Evolutionary conservation across 1,140 invertebrate species (phyloP).

Genomic region (Scylla paramamosain): DNA sequence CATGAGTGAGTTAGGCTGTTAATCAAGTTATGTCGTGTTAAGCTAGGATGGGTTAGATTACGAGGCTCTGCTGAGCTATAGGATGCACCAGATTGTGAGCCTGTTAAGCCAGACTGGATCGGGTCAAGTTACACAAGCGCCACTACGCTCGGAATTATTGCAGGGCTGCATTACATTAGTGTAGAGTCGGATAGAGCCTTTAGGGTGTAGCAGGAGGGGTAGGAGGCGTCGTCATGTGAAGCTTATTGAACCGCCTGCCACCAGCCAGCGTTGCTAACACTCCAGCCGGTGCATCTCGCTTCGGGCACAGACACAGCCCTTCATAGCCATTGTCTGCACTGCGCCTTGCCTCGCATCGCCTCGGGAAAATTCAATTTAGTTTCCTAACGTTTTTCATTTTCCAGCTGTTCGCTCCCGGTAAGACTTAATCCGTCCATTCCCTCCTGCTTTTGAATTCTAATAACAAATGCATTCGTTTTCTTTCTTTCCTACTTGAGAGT

Average conservation of each 20-base stretch:
- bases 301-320: neutral
- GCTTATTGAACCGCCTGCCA: slow-evolving; percentile 1
- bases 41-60: no score
- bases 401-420: neutral
- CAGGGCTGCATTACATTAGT: neutral
- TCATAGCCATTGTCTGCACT: neutral
- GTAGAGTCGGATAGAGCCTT: neutral
- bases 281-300: neutral
- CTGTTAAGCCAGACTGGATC: no score
- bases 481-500: no score
- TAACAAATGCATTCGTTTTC: no score
- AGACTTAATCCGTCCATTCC: neutral
- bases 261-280: neutral
- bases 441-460: neutral
- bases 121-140: no score
- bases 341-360: neutral
- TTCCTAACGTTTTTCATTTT: neutral
- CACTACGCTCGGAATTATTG: neutral
- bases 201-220: neutral
- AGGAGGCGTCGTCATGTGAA: neutral
- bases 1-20: no score
- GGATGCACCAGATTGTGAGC: no score
- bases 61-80: no score
- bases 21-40: no score
- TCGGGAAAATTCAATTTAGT: neutral